phyloP scores from a whole-genome alignment of 2,113 vertebrate genomes.

The Bubo bubo region DNA sequence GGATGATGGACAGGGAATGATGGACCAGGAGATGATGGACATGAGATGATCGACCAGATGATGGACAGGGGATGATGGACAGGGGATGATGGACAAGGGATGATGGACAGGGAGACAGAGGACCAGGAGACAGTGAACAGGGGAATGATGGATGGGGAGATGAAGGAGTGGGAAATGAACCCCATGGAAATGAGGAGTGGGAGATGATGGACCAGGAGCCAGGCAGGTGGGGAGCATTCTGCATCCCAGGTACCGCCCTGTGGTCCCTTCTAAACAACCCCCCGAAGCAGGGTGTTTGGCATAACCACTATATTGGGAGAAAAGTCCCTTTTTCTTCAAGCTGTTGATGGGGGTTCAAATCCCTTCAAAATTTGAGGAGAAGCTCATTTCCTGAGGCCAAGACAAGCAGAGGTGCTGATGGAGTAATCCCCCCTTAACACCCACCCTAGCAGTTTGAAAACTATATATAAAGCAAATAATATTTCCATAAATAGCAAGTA shows the following conservation, averaged over 20 bases:
- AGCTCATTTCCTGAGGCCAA: accelerated
- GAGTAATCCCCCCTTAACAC: not conserved
- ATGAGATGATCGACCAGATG: not conserved
- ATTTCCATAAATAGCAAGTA: not conserved
- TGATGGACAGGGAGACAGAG: not conserved
- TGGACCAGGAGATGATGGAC: not conserved
- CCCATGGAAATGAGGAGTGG: not conserved
- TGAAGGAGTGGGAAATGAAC: not conserved
- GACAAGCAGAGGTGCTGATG: not conserved
- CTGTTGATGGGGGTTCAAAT: accelerated
- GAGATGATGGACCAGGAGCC: not conserved
- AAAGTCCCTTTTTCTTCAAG: not conserved
- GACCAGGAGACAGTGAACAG: too few species aligned
- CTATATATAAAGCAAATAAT: not conserved
- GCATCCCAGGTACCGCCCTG: accelerated
- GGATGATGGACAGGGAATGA: not conserved
- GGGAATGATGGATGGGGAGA: not conserved
- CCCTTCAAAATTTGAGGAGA: not conserved
- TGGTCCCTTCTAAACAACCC: accelerated
- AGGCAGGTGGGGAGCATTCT: not conserved
- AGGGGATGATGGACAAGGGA: not conserved
- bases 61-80: not conserved
- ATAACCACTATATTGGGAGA: accelerated
- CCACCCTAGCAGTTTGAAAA: not conserved
- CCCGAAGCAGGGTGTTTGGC: too few species aligned